Evolutionary conservation across 2,797 vertebrate genomes (phyloP).

Genomic region (Chaunax sp.): DNA sequence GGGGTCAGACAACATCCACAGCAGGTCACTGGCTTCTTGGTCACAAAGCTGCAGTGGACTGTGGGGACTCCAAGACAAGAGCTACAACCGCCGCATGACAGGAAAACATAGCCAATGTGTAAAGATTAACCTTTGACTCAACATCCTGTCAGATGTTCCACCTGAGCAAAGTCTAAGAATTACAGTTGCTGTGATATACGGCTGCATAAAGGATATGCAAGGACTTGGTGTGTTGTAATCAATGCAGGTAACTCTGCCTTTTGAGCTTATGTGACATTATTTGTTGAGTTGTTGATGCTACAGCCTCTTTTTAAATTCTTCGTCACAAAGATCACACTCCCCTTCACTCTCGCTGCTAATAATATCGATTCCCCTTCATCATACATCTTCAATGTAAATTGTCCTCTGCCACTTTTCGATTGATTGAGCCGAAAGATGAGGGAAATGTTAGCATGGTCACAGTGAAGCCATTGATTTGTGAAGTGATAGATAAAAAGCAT

Average conservation of each 20-base stretch:
- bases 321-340: slow-evolving; percentile 38
- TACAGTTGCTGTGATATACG: slow-evolving; percentile 49
- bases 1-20: slow-evolving; percentile 66
- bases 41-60: slow-evolving; percentile 44
- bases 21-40: slow-evolving; percentile 58
- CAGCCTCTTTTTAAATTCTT: slow-evolving; percentile 30
- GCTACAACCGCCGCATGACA: slow-evolving; percentile 54
- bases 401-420: slow-evolving; percentile 60
- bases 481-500: slow-evolving; percentile 75
- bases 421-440: slow-evolving; percentile 61
- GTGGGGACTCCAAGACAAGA: slow-evolving; percentile 40
- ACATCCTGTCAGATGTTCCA: slow-evolving; percentile 52
- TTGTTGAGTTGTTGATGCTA: slow-evolving; percentile 26
- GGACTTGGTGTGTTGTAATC: slow-evolving; percentile 17
- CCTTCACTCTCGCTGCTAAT: slow-evolving; percentile 60
- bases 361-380: slow-evolving; percentile 69
- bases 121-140: slow-evolving; percentile 69
- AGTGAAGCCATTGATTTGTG: slow-evolving; percentile 74
- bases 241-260: slow-evolving; percentile 24
- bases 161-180: slow-evolving; percentile 48
- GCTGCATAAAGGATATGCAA: slow-evolving; percentile 7
- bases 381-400: slow-evolving; percentile 68
- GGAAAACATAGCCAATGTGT: slow-evolving; percentile 60
- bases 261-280: slow-evolving; percentile 48
- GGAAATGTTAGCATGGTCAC: slow-evolving; percentile 71